Conservation (phyloP, 2,113 vertebrate species). For the Sceloporus undulatus region DNA sequence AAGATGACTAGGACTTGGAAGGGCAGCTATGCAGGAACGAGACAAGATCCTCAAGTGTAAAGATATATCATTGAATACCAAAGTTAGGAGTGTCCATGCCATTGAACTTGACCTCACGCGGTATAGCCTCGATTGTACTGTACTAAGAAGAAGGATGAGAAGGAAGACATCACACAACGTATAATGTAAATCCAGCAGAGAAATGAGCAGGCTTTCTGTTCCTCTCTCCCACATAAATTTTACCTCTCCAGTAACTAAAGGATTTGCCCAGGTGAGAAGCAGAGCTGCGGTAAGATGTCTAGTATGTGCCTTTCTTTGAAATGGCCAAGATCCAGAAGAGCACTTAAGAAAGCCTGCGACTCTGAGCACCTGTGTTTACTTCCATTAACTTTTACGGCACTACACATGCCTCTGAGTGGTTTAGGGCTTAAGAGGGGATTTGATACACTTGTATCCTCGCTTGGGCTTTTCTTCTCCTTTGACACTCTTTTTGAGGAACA, state of each 20-base stretch:
- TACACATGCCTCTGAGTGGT: slow-evolving; percentile 9
- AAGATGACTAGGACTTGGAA: too few relatives aligned
- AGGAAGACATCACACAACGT: not conserved
- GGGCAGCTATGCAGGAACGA: too few relatives aligned
- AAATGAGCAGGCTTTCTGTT: not conserved
- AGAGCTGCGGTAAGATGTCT: not conserved
- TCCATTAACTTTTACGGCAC: slow-evolving; percentile 18
- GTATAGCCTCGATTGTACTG: not conserved
- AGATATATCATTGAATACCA: too few relatives aligned
- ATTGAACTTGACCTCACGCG: too few relatives aligned
- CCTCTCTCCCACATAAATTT: not conserved
- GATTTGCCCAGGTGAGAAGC: slow-evolving; percentile 6
- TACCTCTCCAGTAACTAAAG: not conserved
- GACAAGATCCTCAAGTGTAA: too few relatives aligned
- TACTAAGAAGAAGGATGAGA: not conserved
- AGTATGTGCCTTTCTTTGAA: not conserved
- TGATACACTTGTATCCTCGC: not conserved
- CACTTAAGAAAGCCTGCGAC: slow-evolving; percentile 22
- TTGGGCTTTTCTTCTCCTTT: not conserved
- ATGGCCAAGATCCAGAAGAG: slow-evolving; percentile 40
- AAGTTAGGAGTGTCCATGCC: too few relatives aligned
- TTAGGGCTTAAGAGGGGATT: not conserved
- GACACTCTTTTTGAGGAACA: not conserved
- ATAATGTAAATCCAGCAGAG: not conserved
- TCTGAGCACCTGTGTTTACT: not conserved